Conservation (phyloP, 2,888 invertebrate genomes). For the Nematopogon swammerdamellus region DNA sequence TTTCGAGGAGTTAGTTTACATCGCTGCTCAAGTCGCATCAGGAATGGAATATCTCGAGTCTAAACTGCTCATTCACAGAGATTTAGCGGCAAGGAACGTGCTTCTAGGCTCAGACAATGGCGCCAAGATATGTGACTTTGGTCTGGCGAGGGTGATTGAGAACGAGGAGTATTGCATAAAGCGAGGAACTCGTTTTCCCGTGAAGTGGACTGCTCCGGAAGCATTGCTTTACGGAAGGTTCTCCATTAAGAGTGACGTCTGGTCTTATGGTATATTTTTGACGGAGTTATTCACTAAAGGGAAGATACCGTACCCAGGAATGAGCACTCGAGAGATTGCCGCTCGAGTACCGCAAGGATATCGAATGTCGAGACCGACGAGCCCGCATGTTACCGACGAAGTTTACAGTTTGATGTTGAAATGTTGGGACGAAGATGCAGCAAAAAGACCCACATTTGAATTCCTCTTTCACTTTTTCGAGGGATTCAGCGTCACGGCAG, state of each 20-base stretch:
- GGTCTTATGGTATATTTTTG: constrained; percentile 94
- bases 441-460: constrained; percentile 96
- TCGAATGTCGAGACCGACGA: constrained; percentile 93
- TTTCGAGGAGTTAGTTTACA: constrained; percentile 91
- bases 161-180: constrained; percentile 97
- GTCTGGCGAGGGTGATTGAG: constrained; percentile 93
- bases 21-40: constrained; percentile 92
- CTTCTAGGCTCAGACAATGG: constrained; percentile 88
- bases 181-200: constrained; percentile 94
- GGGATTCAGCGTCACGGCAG: constrained; percentile 94
- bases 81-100: constrained; percentile 93
- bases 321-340: constrained; percentile 95
- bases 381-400: constrained; percentile 87
- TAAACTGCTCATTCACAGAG: constrained; percentile 91
- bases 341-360: constrained; percentile 95
- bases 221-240: constrained; percentile 93
- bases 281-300: constrained; percentile 97
- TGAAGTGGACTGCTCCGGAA: constrained; percentile 98
- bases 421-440: constrained; percentile 94
- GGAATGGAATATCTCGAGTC: constrained; percentile 95
- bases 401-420: constrained; percentile 93
- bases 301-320: constrained; percentile 96
- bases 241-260: constrained; percentile 98
- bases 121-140: constrained; percentile 93
- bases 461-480: constrained; percentile 96